Percentiles rank a stretch among this genome's conserved stretches.
These are phyloP conservation scores for Lates calcarifer DNA, from an alignment of 2,113 vertebrate species.

Conservation along the genomic window DNA sequence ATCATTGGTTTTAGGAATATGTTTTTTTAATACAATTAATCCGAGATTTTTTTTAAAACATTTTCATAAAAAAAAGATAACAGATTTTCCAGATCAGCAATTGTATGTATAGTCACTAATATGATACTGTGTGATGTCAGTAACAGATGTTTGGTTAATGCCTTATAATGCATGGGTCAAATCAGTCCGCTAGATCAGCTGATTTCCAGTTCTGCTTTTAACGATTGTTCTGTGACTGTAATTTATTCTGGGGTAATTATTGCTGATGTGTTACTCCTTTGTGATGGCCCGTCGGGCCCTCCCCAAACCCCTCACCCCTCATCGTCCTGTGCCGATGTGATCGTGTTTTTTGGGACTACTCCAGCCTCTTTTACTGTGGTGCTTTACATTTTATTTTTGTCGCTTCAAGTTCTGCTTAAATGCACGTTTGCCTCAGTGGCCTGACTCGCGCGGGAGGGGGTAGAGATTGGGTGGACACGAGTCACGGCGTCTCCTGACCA, in stretches of 20 bases:
- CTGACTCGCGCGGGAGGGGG: too few species aligned
- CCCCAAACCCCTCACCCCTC: constrained; percentile 37
- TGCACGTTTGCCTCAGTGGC: constrained; percentile 59
- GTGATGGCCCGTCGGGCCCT: constrained; percentile 37
- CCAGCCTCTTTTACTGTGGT: constrained; percentile 70
- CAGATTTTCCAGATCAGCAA: constrained; percentile 66
- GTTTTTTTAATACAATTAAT: constrained; percentile 47
- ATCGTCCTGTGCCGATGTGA: constrained; percentile 67
- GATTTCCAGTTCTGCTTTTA: constrained; percentile 75
- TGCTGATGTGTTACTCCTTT: constrained; percentile 71
- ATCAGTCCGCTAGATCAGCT: constrained; percentile 73
- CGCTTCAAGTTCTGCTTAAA: constrained; percentile 62
- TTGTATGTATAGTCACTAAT: constrained; percentile 81
- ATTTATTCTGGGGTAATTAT: constrained; percentile 82
- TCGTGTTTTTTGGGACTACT: constrained; percentile 57
- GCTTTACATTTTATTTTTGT: constrained; percentile 64
- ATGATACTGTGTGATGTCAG: constrained; percentile 81
- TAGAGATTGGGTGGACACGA: too few species aligned
- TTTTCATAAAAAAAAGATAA: constrained; percentile 10
- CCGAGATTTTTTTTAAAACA: constrained; percentile 42
- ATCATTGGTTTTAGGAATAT: constrained; percentile 62
- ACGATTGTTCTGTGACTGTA: constrained; percentile 84
- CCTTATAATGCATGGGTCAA: constrained; percentile 86
- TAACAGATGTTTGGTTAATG: constrained; percentile 81
- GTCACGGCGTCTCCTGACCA: constrained; percentile 49